Evolutionary conservation across 2,888 invertebrate species (phyloP).

Genomic region (Fragum sueziense): DNA sequence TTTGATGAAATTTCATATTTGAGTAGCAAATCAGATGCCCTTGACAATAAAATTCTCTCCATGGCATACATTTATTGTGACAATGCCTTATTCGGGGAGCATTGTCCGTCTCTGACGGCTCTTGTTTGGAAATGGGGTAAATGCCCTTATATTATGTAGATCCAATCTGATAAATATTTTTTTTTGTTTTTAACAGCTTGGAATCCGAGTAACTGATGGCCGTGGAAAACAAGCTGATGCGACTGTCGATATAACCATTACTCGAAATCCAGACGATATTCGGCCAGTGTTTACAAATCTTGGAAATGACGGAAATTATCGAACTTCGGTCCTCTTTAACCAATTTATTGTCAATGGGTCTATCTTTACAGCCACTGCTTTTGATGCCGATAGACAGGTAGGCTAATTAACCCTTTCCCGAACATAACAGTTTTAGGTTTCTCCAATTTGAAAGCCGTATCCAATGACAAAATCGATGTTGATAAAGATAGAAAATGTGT

Average conservation of each 20-base stretch:
- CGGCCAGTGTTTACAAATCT: slow-evolving; percentile 44
- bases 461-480: too few species aligned
- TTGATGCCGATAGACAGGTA: slow-evolving; percentile 45
- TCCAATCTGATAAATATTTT: too few species aligned
- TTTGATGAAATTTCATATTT: too few species aligned
- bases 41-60: too few species aligned
- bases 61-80: too few species aligned
- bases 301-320: slow-evolving; percentile 32
- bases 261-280: slow-evolving; percentile 54
- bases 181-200: slow-evolving; percentile 49
- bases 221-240: slow-evolving; percentile 53
- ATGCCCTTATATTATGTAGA: too few species aligned
- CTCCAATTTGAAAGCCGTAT: background rate
- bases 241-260: slow-evolving; percentile 51
- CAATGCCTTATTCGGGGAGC: too few species aligned
- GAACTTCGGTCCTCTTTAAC: slow-evolving; percentile 19
- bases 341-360: slow-evolving; percentile 43
- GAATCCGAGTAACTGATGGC: slow-evolving; percentile 54
- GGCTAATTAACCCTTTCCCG: background rate
- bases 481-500: too few species aligned
- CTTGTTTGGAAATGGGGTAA: too few species aligned
- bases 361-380: slow-evolving; percentile 39
- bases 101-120: too few species aligned
- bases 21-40: too few species aligned
- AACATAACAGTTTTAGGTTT: background rate